Conservation (phyloP, 2,797 vertebrate species). For the Prionace glauca region DNA sequence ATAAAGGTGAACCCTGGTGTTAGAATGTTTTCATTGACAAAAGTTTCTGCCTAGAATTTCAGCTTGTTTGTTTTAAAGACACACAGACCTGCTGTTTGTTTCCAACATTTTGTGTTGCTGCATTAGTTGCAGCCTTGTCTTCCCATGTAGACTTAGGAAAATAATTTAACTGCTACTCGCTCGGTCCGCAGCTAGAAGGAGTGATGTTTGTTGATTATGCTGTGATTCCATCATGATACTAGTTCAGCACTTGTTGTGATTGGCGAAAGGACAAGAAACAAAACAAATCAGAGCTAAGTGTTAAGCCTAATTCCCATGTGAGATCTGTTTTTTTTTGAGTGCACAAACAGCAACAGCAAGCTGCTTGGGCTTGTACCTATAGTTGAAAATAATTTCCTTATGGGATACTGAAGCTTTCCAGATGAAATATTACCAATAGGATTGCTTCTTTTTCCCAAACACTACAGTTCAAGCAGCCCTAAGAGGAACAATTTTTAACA, state of each 20-base stretch:
- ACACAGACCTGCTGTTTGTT: background rate
- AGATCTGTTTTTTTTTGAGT: background rate
- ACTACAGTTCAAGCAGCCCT: background rate
- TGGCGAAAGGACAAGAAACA: background rate
- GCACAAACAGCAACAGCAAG: background rate
- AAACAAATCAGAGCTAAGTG: background rate
- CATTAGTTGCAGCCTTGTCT: background rate
- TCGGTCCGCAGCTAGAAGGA: background rate
- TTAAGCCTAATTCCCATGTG: background rate
- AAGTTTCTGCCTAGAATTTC: background rate
- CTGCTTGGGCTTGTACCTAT: background rate
- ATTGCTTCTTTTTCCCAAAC: background rate
- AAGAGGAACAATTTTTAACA: background rate
- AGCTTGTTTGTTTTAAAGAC: background rate
- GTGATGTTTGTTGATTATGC: background rate
- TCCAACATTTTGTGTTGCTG: background rate
- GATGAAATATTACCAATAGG: background rate
- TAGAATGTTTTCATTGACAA: background rate
- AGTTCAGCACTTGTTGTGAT: background rate
- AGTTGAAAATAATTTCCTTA: background rate
- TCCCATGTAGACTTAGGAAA: background rate
- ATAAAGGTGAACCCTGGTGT: background rate
- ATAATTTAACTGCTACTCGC: background rate
- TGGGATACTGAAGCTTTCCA: background rate
- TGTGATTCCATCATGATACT: background rate